Base-by-base conservation (phyloP, 2,113 vertebrate genomes). In the Apistogramma diplotaenia region DNA sequence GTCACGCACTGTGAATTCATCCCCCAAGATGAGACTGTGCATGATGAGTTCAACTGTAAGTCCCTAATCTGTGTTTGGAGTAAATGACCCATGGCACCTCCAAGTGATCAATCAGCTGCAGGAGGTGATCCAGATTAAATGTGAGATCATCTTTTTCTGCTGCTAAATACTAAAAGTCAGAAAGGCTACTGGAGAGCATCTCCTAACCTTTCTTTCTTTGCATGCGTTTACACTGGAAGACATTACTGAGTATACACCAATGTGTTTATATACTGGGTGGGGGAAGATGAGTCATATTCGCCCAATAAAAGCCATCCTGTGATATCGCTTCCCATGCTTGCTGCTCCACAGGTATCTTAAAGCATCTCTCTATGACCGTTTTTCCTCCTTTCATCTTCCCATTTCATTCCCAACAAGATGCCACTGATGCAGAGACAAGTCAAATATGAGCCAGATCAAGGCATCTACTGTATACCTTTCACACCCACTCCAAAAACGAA, bases 181-280 rank as follows among this genome's bases (percentile, higher is more conserved):
- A 56, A 61, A 37, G 40, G 49, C 40, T 37, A 46, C 37, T 74
- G 21, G 27, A 73, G 16, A 61, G 57, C 1, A n/a, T 79, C 78
- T 88, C 37, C 11, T 73, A 79, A 73, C 87, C 76, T 76, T 76
- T 85, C 23, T 23, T 55, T 37, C 3, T 71, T 21, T 83, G 74
- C 33, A 10, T 67, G 56, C 16, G 75, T 74, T 31, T 61, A 19
- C 37, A 75, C 46, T 49, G n/a, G 62, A 27, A 82, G 74, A 87
- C 53, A 75, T 67, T 23, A 82, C 65, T 0, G 54, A 87, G 75
- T 80, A 57, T 79, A 81, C 84, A 79, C 56, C 51, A 43, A 77
- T 80, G 62, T 87, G 89, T 93, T 89, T 92, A 89, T 90, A 78
- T 89, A 74, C 76, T 71, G 84, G 83, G 88, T 29, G 76, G 87